Evolutionary conservation across 2,797 vertebrate species (phyloP), one percentile per base, ranked within the genome.

Genomic region (Anomalospiza imberbis): DNA sequence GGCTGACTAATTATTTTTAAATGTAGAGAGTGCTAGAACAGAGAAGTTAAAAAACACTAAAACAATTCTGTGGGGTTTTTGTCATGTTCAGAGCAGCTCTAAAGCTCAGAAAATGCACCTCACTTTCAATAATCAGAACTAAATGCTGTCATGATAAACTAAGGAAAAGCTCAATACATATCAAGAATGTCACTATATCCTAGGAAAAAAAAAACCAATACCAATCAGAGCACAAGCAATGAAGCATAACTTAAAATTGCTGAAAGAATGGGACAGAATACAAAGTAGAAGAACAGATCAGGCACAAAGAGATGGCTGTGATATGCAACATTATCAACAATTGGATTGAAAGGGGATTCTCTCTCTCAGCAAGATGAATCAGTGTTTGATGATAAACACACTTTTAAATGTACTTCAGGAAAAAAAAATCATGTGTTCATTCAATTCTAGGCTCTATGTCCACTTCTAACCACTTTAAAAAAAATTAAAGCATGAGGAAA

Each of bases 131-230:
- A 80, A 66, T 32, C 9, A 67, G 10, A 89, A 72, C 44, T 34
- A 32, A 75, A 91, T 55, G 40, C 16, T 88, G 36, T 22, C 36
- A 36, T 25, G 31, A 85, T 60, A 81, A 83, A 85, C 17, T 6
- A 26, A 80, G n/a, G 51, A 72, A 71, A 73, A 76, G 9, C 6
- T 11, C 55, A 66, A 1, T 13, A 71, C 2, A 11, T 21, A 9
- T 8, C 74, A 44, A 31, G 54, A 60, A 65, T 68, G 48, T 61
- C 38, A 83, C 9, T 45, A 18, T 21, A 65, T 32, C 14, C 14
- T 34, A 51, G 9, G 15, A 0, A 29, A 44, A 50, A 51, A 2
- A 1, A 0, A 1, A 1, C 26, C 26, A 70, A 44, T 48, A 71
- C 7, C 3, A 72, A 57, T 34, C 10, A 51, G n/a, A 86, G 18